Conservation (phyloP, 2,797 vertebrate genomes). For the Schizopygopsis pylzovi region DNA sequence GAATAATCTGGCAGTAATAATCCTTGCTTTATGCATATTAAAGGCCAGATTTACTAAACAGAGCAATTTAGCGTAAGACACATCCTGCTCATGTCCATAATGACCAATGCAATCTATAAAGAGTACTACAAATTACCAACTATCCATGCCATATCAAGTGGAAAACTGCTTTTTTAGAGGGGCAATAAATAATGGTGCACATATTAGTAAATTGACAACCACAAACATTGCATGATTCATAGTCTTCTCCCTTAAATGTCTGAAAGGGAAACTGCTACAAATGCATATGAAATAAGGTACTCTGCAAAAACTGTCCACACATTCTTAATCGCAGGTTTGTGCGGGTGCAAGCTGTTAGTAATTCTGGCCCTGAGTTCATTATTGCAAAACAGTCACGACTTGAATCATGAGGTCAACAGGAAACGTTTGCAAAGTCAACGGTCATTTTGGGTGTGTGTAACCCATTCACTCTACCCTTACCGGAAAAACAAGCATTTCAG, state of each 20-base stretch:
- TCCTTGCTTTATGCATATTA: background rate
- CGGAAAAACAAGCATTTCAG: constrained; percentile 28
- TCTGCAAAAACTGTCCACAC: background rate
- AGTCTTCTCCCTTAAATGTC: background rate
- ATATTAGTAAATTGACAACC: background rate
- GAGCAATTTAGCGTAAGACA: background rate
- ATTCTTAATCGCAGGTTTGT: background rate
- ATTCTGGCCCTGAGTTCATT: background rate
- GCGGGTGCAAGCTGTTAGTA: background rate
- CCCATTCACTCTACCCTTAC: background rate
- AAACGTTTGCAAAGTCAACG: background rate
- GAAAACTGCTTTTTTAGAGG: background rate
- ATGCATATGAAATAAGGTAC: background rate
- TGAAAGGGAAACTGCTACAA: background rate
- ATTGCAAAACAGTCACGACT: background rate
- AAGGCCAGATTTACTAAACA: too few relatives aligned
- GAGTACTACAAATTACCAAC: background rate
- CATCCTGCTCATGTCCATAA: background rate
- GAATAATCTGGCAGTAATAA: background rate
- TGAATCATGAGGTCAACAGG: background rate
- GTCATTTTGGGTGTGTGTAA: background rate
- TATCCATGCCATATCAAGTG: background rate
- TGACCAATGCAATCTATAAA: background rate
- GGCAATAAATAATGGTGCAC: background rate
- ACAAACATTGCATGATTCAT: background rate